phyloP scores from a whole-genome alignment of 1,140 invertebrate genomes.

The Plodia interpunctella region DNA sequence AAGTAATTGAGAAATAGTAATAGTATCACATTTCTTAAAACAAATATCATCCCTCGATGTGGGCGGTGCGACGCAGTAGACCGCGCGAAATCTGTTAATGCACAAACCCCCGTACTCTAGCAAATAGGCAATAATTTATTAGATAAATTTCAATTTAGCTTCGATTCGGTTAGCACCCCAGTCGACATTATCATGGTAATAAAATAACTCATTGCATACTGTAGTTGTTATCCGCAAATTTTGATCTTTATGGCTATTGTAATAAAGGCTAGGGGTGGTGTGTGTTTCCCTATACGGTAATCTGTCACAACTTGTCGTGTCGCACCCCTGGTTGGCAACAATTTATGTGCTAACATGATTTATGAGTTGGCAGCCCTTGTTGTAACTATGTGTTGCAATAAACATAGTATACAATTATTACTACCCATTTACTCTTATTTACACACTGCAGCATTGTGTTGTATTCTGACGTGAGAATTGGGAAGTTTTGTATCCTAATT shows the following conservation, averaged over 20 bases:
- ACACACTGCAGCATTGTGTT: too few relatives aligned
- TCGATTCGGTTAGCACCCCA: constrained; percentile 56
- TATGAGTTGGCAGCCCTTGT: constrained; percentile 32
- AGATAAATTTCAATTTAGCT: constrained; percentile 72
- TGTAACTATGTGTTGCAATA: not conserved
- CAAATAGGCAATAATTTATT: constrained; percentile 67
- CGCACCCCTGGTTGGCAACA: constrained; percentile 53
- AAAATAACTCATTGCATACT: constrained; percentile 45
- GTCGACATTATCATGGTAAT: constrained; percentile 62
- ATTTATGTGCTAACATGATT: constrained; percentile 75
- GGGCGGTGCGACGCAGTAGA: not conserved
- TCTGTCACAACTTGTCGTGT: constrained; percentile 57
- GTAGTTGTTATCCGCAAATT: constrained; percentile 10
- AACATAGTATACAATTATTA: not conserved
- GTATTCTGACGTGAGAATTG: too few relatives aligned
- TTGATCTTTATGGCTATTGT: constrained; percentile 14
- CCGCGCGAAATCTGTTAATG: not conserved
- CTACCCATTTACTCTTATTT: too few relatives aligned
- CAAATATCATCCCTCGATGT: not conserved
- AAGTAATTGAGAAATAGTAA: too few relatives aligned
- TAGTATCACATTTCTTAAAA: too few relatives aligned
- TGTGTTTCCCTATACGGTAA: constrained; percentile 36
- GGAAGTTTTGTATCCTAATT: too few relatives aligned
- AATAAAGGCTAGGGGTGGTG: constrained; percentile 24
- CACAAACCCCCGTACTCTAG: constrained; percentile 24